Conservation (phyloP, 2,888 invertebrate genomes). For the Drosophila suboccidentalis region DNA sequence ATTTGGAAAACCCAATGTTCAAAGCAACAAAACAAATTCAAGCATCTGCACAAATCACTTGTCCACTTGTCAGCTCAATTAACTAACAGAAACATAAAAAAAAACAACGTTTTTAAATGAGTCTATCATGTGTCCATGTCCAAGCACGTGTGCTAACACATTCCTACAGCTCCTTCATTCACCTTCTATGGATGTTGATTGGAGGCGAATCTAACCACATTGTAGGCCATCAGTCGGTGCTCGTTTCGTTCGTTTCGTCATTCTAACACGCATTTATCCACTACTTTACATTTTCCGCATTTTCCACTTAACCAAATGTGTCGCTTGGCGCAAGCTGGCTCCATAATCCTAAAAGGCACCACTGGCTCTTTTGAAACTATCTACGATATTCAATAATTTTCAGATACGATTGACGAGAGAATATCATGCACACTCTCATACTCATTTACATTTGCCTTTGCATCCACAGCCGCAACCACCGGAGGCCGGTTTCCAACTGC, state of each 20-base stretch:
- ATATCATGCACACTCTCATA: slow-evolving; percentile 97
- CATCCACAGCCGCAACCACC: slow-evolving; percentile 92
- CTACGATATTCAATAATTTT: slow-evolving; percentile 84
- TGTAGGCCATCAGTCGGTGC: slow-evolving; percentile 56
- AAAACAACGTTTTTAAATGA: background rate
- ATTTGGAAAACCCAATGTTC: slow-evolving; percentile 80
- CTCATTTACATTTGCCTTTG: slow-evolving; percentile 96
- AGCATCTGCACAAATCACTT: slow-evolving; percentile 59
- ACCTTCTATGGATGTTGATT: slow-evolving; percentile 30
- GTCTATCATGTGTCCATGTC: slow-evolving; percentile 55
- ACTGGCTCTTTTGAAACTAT: slow-evolving; percentile 83
- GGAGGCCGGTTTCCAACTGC: slow-evolving; percentile 89
- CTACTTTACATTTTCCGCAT: slow-evolving; percentile 39
- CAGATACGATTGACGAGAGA: slow-evolving; percentile 97
- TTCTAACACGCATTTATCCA: slow-evolving; percentile 65
- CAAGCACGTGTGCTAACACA: slow-evolving; percentile 59
- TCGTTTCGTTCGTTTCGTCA: slow-evolving; percentile 38
- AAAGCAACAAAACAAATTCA: slow-evolving; percentile 39
- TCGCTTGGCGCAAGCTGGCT: slow-evolving; percentile 56
- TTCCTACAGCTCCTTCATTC: slow-evolving; percentile 12
- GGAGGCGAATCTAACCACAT: slow-evolving; percentile 43
- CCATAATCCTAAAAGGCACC: slow-evolving; percentile 65
- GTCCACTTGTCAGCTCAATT: slow-evolving; percentile 54
- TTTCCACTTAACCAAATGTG: slow-evolving; percentile 56
- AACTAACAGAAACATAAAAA: slow-evolving; percentile 25